These are phyloP conservation scores for Eidolon dupreanum DNA, from an alignment of 2,797 vertebrate genomes.

Conservation along the genomic window DNA sequence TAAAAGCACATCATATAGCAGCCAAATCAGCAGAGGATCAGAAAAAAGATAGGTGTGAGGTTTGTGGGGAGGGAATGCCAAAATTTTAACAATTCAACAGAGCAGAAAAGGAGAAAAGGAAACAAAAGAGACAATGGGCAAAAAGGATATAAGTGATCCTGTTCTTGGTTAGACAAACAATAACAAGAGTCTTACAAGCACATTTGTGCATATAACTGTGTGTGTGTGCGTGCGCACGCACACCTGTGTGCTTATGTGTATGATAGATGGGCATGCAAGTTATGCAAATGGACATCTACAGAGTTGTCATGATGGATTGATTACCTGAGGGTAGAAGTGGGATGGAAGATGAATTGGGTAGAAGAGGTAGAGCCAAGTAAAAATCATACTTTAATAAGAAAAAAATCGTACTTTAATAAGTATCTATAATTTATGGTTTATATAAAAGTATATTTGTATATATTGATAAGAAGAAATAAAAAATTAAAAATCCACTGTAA, in stretches of 20 bases:
- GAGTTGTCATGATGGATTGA: background rate
- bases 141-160: background rate
- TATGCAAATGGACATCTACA: too few relatives aligned
- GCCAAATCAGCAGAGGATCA: background rate
- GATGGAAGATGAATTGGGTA: background rate
- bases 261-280: background rate
- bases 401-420: background rate
- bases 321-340: background rate
- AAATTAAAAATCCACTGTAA: background rate
- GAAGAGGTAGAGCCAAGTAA: background rate
- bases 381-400: background rate
- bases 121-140: background rate
- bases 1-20: background rate
- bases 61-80: background rate
- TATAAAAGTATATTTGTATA: background rate
- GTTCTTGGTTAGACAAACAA: background rate
- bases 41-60: background rate
- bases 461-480: slow-evolving; percentile 3
- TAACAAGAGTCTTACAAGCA: background rate
- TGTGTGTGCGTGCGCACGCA: background rate
- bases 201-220: background rate
- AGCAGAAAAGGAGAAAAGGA: background rate
- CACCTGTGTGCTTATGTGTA: accelerated
- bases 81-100: background rate
- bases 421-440: background rate